Evolutionary conservation across 30 jellyfish, hydroid and myxozoan species (phyloP), one percentile per base, ranked within the genome.

Genomic region (Phacellophora camtschatica): DNA sequence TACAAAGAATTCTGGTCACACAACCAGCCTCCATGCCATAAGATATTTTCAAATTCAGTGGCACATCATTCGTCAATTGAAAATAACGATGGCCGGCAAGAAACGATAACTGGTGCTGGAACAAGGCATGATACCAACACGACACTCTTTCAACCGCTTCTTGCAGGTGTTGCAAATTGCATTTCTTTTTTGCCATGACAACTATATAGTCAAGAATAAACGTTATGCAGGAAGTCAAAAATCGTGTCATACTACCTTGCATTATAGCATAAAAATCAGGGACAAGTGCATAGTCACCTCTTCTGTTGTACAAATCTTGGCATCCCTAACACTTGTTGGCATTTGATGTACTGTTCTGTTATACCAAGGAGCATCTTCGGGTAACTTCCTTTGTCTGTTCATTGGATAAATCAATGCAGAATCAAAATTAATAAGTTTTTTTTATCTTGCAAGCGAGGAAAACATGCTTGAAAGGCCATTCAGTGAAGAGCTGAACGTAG

Each of bases 1-100:
- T 48, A 73, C 61, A 53, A 51, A 27, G 81, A 24, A 28, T 2
- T 27, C 2, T 73, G 82, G 65, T 51, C 86, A 3, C 13, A 4
- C 13, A 32, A 4, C 5, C 82, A 45, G 81, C 3, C 39, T 1
- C 42, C 29, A 23, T 2, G 7, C 3, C 86, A 45, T 32, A 45
- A 42, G 33, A 5, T 22, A 2, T 73, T 73, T 73, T 28, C 46
- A 30, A 67, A 67, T 10, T 2, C 51, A 36, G 5, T 16, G 19
- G 12, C 74, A 2, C 50, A 10, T 10, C 86, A 73, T 73, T 73
- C 81, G 8, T 12, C 86, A 5, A 73, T 73, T 2, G 81, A 73
- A 20, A 73, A 51, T 32, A 73, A 73, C 25, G 86, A 73, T 73
- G 86, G 86, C 63, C 82, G 86, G 3, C 86, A 73, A 33, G 86